A percentile compares a stretch with the other conserved stretches of the same genome.
Evolutionary conservation across 1,140 invertebrate genomes (phyloP).

Genomic region (Magallana angulata): DNA sequence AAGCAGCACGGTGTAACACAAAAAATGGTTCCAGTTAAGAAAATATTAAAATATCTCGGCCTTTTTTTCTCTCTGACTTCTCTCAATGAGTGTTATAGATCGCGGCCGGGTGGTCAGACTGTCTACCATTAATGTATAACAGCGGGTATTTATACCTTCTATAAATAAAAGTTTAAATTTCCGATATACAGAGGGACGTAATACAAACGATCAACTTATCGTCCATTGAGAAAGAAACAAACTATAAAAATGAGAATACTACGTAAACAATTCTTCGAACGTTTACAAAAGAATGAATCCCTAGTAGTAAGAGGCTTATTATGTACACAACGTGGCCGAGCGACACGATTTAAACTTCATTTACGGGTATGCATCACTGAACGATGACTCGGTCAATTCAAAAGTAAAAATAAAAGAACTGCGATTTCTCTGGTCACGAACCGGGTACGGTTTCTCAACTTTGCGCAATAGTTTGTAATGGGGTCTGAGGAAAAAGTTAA

Average conservation of each 20-base stretch:
- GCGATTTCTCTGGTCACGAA: background rate
- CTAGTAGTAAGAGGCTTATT: background rate
- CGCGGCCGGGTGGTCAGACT: background rate
- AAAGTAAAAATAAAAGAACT: background rate
- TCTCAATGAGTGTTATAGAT: no score
- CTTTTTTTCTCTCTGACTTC: background rate
- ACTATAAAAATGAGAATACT: background rate
- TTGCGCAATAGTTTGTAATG: background rate
- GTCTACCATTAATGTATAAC: background rate
- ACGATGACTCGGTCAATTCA: background rate
- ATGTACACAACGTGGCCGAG: background rate
- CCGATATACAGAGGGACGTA: background rate
- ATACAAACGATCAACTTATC: background rate
- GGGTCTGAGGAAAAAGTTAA: background rate
- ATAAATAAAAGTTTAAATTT: constrained; percentile 24
- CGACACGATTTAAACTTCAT: constrained; percentile 4
- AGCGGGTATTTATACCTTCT: constrained; percentile 29
- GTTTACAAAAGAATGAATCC: background rate
- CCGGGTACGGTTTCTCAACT: background rate
- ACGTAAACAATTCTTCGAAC: background rate
- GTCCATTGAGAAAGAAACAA: background rate
- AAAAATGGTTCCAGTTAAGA: background rate
- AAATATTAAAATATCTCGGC: background rate
- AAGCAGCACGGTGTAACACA: background rate
- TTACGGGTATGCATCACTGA: background rate